A percentile compares a stretch with the other conserved stretches of the same genome.
phyloP scores from a whole-genome alignment of 2,888 invertebrate species.

The Neocrepidodera transversa region DNA sequence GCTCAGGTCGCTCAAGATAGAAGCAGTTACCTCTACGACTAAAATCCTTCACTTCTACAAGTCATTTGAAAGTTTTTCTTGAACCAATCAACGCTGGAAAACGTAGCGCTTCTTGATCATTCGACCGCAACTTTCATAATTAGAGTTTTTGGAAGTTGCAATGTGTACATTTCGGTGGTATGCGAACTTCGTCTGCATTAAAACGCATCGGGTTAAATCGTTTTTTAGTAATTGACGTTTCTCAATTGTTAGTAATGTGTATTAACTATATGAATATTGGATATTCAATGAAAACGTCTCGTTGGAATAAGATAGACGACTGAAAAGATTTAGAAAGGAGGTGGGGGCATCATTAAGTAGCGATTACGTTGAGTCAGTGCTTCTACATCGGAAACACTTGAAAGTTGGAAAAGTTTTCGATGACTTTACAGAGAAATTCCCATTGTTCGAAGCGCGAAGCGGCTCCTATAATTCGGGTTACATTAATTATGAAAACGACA shows the following conservation, averaged over 20 bases:
- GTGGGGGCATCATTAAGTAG: constrained; percentile 23
- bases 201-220: constrained; percentile 14
- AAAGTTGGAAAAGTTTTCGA: constrained; percentile 47
- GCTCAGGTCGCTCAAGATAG: too few relatives aligned
- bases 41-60: constrained; percentile 47
- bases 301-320: too few relatives aligned
- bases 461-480: constrained; percentile 52
- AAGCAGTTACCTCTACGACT: not conserved
- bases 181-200: constrained; percentile 24
- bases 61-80: constrained; percentile 54
- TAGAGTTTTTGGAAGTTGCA: constrained; percentile 45
- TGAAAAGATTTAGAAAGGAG: too few relatives aligned
- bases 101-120: constrained; percentile 49
- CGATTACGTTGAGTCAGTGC: constrained; percentile 20
- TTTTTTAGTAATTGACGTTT: not conserved
- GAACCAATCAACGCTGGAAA: constrained; percentile 55
- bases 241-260: not conserved
- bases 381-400: constrained; percentile 50
- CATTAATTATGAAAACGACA: constrained; percentile 57
- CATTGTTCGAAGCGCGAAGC: constrained; percentile 50
- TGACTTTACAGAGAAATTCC: constrained; percentile 50
- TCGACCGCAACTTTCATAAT: constrained; percentile 53
- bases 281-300: too few relatives aligned
- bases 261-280: not conserved
- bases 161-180: constrained; percentile 18